Base-by-base conservation (phyloP, 1,140 invertebrate genomes). In the Calephelis nemesis region DNA sequence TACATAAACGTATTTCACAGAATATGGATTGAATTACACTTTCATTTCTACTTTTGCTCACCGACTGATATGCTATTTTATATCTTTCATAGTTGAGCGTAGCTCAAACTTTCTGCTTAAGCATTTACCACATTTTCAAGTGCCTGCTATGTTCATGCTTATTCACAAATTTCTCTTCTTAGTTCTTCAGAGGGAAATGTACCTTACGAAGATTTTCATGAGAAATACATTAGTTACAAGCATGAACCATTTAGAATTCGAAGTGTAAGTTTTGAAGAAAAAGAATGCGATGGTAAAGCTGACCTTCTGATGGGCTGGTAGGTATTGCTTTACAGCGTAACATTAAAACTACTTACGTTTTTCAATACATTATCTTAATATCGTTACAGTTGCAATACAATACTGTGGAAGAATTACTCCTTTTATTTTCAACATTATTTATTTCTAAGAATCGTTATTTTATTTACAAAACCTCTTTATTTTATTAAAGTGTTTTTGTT, bases 191-290 rank as follows among this genome's bases (percentile, higher is more conserved):
- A 91, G 79, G 87, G 89, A 62, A 91, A 91, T 88, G 85, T 82
- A 82, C 89, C 85, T 83, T 90, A 94, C 77, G 93, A 95, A 93
- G 95, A 96, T 85, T 96, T 96, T 81, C 95, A 97, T 87, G 95
- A 96, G 92, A 96, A 96, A 84, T 93, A 96, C 69, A 94, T 96
- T 82, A 95, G 95, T 91, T 92, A 91, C 87, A 92, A 92, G 77
- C 93, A 95, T 81, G 94, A 94, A 75, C 92, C 95, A 78, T 95
- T 95, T 87, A 93, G 95, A 73, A 95, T 95, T 88, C 92, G 95
- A 76, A 94, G 94, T 74, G 93, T 95, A 68, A 95, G 95, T 75
- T 91, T 95, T 75, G 93, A 94, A 87, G 93, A 94, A 81, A 92
- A 82, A 77, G 84, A 92, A 81, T 79, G 82, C 73, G 74, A 79